Conservation (phyloP, 2,113 vertebrate species). For the Pardalotus punctatus region DNA sequence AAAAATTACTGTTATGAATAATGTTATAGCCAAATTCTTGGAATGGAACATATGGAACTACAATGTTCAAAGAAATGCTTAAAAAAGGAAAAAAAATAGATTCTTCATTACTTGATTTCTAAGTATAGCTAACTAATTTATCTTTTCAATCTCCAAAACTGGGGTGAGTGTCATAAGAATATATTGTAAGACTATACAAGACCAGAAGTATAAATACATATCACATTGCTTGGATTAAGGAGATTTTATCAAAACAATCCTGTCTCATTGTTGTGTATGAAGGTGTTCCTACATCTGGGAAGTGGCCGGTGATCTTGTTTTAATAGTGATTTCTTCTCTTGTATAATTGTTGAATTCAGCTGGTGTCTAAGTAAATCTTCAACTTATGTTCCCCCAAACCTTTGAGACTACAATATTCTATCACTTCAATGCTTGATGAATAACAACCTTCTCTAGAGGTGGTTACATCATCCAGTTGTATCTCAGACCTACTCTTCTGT, state of each 20-base stretch:
- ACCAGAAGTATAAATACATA: not conserved
- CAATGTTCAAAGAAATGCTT: not conserved
- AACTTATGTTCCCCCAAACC: not conserved
- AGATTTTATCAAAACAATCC: not conserved
- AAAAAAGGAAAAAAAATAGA: not conserved
- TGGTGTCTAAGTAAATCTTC: not conserved
- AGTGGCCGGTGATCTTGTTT: not conserved
- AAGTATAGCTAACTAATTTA: not conserved
- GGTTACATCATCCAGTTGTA: not conserved
- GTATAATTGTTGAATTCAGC: not conserved
- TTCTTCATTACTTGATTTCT: not conserved
- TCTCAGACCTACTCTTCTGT: not conserved
- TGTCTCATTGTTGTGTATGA: not conserved
- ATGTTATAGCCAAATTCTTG: not conserved
- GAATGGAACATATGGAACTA: not conserved
- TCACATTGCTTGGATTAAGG: not conserved
- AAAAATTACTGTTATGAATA: not conserved
- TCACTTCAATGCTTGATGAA: not conserved
- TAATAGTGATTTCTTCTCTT: not conserved
- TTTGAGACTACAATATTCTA: not conserved
- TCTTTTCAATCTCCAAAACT: not conserved
- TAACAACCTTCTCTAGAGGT: not conserved
- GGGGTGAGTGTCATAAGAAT: not conserved
- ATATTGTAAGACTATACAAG: not conserved
- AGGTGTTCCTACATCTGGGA: not conserved